These are phyloP conservation scores for Congeria kusceri DNA, from an alignment of 2,888 invertebrate genomes.

Conservation along the genomic window DNA sequence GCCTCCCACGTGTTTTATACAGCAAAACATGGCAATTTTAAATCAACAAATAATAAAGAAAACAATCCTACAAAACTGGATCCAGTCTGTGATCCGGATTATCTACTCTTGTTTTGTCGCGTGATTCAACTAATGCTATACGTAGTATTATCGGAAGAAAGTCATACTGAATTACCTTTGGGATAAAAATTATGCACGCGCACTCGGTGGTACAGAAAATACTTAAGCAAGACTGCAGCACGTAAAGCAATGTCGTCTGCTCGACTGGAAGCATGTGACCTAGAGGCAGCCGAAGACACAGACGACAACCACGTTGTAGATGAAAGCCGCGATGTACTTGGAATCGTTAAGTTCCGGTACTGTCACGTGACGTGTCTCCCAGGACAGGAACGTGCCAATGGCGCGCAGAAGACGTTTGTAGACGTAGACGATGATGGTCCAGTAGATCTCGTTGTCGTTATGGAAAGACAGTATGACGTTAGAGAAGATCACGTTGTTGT, in stretches of 20 bases:
- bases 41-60: too few relatives aligned
- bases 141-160: too few relatives aligned
- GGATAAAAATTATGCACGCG: constrained; percentile 73
- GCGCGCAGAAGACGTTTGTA: constrained; percentile 75
- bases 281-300: constrained; percentile 71
- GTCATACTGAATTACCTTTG: constrained; percentile 69
- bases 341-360: constrained; percentile 76
- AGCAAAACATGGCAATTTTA: too few relatives aligned
- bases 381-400: constrained; percentile 77
- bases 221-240: constrained; percentile 63
- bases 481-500: constrained; percentile 43
- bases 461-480: constrained; percentile 40
- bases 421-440: constrained; percentile 68
- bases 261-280: constrained; percentile 62
- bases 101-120: too few relatives aligned
- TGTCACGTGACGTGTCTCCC: constrained; percentile 72
- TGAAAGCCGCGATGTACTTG: constrained; percentile 74
- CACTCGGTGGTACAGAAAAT: constrained; percentile 72
- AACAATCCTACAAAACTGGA: too few relatives aligned
- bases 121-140: too few relatives aligned
- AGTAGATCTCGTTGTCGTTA: constrained; percentile 60
- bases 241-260: constrained; percentile 62
- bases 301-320: constrained; percentile 75
- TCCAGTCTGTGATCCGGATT: too few relatives aligned
- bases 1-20: too few relatives aligned